phyloP scores from a whole-genome alignment of 2,113 vertebrate genomes.

The Spea multiplicata region DNA sequence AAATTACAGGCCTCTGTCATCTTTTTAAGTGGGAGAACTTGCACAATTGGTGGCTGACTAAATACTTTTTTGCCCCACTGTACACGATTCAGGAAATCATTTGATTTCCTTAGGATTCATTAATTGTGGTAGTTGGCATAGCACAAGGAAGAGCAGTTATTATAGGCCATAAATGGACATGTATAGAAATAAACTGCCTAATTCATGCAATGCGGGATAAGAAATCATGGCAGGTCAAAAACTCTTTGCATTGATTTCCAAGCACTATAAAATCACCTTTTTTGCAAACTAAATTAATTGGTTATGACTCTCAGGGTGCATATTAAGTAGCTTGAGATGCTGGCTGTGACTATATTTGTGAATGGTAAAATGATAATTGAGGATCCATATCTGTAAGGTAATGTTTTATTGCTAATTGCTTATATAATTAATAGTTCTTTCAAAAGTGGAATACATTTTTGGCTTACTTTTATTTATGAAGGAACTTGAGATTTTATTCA shows the following conservation, averaged over 20 bases:
- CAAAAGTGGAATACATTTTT: slow-evolving; percentile 54
- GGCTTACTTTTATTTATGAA: slow-evolving; percentile 52
- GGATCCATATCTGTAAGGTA: slow-evolving; percentile 46
- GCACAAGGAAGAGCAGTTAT: slow-evolving; percentile 3
- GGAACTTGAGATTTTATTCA: slow-evolving; percentile 61
- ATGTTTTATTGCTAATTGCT: slow-evolving; percentile 54
- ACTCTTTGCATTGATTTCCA: slow-evolving; percentile 46
- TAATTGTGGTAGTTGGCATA: background rate
- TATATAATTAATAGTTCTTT: slow-evolving; percentile 58
- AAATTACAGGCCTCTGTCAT: no score
- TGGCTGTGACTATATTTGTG: slow-evolving; percentile 48
- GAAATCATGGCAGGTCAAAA: slow-evolving; percentile 52
- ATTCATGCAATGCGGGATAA: slow-evolving; percentile 36
- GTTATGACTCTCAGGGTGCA: slow-evolving; percentile 45
- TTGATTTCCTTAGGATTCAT: background rate
- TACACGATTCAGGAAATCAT: slow-evolving; percentile 5
- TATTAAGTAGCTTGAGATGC: slow-evolving; percentile 49
- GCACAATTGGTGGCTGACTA: no score
- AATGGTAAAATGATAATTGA: slow-evolving; percentile 51
- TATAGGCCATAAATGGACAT: background rate
- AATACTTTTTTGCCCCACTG: no score
- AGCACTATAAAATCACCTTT: slow-evolving; percentile 53
- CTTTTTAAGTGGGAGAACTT: no score
- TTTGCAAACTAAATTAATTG: slow-evolving; percentile 52
- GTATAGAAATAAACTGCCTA: slow-evolving; percentile 8